phyloP scores from a whole-genome alignment of 2,888 invertebrate species.

The Parnassius mnemosyne region DNA sequence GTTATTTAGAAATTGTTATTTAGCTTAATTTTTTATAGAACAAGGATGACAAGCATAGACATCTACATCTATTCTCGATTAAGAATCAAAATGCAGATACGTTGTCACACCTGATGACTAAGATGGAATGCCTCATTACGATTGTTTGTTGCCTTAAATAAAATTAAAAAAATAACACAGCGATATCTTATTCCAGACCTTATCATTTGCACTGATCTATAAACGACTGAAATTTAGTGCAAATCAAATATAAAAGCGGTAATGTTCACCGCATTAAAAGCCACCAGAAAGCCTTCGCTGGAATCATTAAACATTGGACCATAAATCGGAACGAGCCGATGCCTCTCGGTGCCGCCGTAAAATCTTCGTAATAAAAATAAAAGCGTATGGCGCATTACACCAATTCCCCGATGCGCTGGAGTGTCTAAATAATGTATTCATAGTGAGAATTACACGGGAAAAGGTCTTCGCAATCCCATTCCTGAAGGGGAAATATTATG shows the following conservation, averaged over 20 bases:
- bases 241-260: slow-evolving; percentile 21
- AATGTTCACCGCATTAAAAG: slow-evolving; percentile 28
- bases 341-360: slow-evolving; percentile 32
- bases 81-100: too few species aligned
- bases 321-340: slow-evolving; percentile 36
- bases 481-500: slow-evolving; percentile 31
- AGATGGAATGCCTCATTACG: too few species aligned
- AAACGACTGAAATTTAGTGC: slow-evolving; percentile 24
- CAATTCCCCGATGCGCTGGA: slow-evolving; percentile 31
- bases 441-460: slow-evolving; percentile 40
- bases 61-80: too few species aligned
- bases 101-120: too few species aligned
- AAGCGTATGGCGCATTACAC: slow-evolving; percentile 37
- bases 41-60: too few species aligned
- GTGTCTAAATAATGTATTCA: slow-evolving; percentile 39
- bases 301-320: slow-evolving; percentile 25
- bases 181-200: not conserved
- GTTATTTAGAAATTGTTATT: too few species aligned
- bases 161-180: too few species aligned
- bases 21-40: too few species aligned
- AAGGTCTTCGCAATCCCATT: slow-evolving; percentile 30
- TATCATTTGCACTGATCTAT: slow-evolving; percentile 12
- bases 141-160: too few species aligned
- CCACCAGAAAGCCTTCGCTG: slow-evolving; percentile 19
- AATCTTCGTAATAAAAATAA: slow-evolving; percentile 39